A percentile compares a stretch with the other conserved stretches of the same genome.
Conservation (phyloP, 2,797 vertebrate genomes). For the Phalanger gymnotis region DNA sequence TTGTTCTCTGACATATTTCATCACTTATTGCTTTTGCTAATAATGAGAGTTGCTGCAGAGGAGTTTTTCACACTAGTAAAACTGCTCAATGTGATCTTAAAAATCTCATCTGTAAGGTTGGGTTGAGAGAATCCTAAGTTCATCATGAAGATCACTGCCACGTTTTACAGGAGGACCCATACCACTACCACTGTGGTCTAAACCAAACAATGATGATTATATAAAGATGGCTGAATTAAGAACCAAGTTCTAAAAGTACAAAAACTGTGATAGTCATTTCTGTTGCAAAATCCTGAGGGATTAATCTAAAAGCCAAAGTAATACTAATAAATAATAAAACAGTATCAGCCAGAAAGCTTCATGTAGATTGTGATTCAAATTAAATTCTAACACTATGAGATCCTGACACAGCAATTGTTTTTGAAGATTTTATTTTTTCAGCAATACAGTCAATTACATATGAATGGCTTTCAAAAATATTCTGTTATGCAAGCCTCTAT, state of each 20-base stretch:
- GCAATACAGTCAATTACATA: background rate
- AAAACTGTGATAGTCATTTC: conserved; percentile 9
- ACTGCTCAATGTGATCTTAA: background rate
- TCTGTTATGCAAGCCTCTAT: conserved; percentile 39
- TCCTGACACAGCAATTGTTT: conserved; percentile 17
- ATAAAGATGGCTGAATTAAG: conserved; percentile 36
- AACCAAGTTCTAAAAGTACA: conserved; percentile 15
- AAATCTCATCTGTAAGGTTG: background rate
- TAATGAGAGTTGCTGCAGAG: background rate
- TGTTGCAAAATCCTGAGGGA: background rate
- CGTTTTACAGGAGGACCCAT: conserved; percentile 20
- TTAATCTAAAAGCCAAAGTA: conserved; percentile 28
- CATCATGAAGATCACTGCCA: conserved; percentile 21
- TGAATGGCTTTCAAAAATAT: conserved; percentile 36
- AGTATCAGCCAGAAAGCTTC: background rate
- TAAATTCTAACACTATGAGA: conserved; percentile 26
- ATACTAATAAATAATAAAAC: background rate
- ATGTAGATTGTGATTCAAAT: conserved; percentile 24
- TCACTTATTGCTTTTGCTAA: background rate
- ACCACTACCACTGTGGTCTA: background rate
- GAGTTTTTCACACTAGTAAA: conserved; percentile 20
- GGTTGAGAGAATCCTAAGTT: conserved; percentile 43
- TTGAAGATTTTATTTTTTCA: conserved; percentile 25
- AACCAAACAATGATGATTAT: conserved; percentile 39
- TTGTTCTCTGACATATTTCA: background rate